Evolutionary conservation across 1,140 invertebrate species (phyloP).

Genomic region (Coenobita brevimanus): DNA sequence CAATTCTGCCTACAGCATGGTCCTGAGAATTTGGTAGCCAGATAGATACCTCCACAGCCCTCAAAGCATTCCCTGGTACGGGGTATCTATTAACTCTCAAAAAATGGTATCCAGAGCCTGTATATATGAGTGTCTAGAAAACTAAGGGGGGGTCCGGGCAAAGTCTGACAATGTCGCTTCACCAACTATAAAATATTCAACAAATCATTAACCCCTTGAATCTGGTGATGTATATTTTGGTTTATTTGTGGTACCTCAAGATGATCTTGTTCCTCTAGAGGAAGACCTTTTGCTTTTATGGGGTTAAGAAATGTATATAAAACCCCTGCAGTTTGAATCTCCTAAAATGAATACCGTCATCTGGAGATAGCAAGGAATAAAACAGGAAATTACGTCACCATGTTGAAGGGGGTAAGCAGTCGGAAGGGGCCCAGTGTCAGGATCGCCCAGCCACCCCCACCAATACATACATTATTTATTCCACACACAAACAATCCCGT

Average conservation of each 20-base stretch:
- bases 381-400: too few species aligned
- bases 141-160: background rate
- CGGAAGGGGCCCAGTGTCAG: background rate
- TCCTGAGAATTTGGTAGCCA: background rate
- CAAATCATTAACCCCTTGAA: too few species aligned
- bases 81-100: conserved; percentile 32
- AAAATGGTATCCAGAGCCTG: conserved; percentile 44
- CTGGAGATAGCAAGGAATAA: too few species aligned
- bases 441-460: conserved; percentile 11
- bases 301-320: too few species aligned
- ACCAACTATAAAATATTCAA: conserved; percentile 58
- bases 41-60: conserved; percentile 3
- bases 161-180: conserved; percentile 12
- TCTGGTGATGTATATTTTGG: too few species aligned
- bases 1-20: too few species aligned
- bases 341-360: too few species aligned
- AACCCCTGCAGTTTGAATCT: too few species aligned
- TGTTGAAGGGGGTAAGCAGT: too few species aligned
- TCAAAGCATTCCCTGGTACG: conserved; percentile 35
- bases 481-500: conserved; percentile 41
- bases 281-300: too few species aligned
- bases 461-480: conserved; percentile 36
- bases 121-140: conserved; percentile 47
- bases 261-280: too few species aligned
- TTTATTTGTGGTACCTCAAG: too few species aligned